phyloP scores from a whole-genome alignment of 2,113 vertebrate species.

The Phrynocephalus versicolor region DNA sequence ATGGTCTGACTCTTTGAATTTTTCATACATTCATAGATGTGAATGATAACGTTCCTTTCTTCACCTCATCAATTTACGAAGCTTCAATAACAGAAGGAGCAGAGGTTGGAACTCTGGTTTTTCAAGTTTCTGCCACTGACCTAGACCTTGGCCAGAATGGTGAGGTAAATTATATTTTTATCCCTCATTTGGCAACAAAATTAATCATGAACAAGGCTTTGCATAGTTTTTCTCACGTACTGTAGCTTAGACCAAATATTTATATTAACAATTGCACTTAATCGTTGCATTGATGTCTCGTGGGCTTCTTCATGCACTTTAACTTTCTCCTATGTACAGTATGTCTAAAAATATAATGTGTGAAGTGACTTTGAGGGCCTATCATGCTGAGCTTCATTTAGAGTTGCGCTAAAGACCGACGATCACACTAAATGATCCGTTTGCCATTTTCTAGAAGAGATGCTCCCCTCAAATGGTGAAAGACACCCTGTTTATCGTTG shows the following conservation, averaged over 20 bases:
- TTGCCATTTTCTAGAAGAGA: too few species aligned
- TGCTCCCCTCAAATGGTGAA: too few species aligned
- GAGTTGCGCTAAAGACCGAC: background rate
- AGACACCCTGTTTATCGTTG: too few species aligned
- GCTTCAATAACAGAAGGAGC: slow-evolving; percentile 84
- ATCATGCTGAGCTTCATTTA: background rate
- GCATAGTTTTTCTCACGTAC: background rate
- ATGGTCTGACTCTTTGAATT: background rate
- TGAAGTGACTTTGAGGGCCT: background rate
- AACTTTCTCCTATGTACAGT: background rate
- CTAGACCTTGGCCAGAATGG: slow-evolving; percentile 86
- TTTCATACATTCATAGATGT: slow-evolving; percentile 78
- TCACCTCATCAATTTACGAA: slow-evolving; percentile 90
- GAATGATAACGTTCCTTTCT: slow-evolving; percentile 92
- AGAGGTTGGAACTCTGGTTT: slow-evolving; percentile 79
- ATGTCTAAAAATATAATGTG: background rate
- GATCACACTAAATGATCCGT: too few species aligned
- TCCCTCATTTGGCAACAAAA: background rate
- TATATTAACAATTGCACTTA: too few species aligned
- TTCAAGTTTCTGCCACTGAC: slow-evolving; percentile 87
- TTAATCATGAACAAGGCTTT: background rate
- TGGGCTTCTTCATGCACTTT: background rate
- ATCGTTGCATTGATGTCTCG: background rate
- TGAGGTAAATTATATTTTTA: slow-evolving; percentile 72
- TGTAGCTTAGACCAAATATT: too few species aligned